Evolutionary conservation across 2,113 vertebrate species (phyloP), one percentile per base, ranked within the genome.

Genomic region (Eubucco bourcierii): DNA sequence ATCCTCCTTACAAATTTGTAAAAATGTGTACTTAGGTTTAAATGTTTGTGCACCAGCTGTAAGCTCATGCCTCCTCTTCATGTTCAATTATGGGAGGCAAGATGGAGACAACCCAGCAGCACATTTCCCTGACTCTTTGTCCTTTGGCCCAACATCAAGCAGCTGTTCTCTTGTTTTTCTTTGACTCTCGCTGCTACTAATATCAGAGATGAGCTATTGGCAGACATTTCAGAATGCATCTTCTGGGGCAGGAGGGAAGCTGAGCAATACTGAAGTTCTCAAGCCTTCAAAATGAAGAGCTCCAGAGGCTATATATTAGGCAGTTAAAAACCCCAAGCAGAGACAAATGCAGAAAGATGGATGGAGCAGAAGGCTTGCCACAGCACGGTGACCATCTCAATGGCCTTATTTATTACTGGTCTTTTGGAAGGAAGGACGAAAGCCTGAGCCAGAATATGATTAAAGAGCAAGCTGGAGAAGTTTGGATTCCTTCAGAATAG

Each of bases 401-500:
- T 20, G 77, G 71, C 52, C 70, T 87, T 87, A 89, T 87, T 93
- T 96, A 82, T 85, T 77, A 21, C 19, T 25, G 66, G 78, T 13
- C 6, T 63, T 78, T 87, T 89, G 94, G 94, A 96, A 90, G 28
- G 23, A 46, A 93, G 64, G 47, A 58, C 25, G 29, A 64, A 89
- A 9, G 3, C 2, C 2, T 77, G 73, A 74, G 84, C 79, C 90
- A 94, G 81, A n/a, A 29, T 21, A 85, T 93, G 92, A 96, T 96
- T 93, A 87, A 93, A 76, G 90, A 55, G 84, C 7, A 50, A 92
- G 27, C 39, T 67, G 81, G 56, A 71, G 47, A 85, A 92, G 39
- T 64, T 92, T 37, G 71, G 60, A 63, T 24, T 87, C 64, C 52
- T 80, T 93, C 81, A 90, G 78, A 93, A 90, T 92, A 74, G 75